A percentile compares a stretch with the other conserved stretches of the same genome.
Evolutionary conservation across 2,888 invertebrate species (phyloP).

Genomic region (Lacanobia oleracea): DNA sequence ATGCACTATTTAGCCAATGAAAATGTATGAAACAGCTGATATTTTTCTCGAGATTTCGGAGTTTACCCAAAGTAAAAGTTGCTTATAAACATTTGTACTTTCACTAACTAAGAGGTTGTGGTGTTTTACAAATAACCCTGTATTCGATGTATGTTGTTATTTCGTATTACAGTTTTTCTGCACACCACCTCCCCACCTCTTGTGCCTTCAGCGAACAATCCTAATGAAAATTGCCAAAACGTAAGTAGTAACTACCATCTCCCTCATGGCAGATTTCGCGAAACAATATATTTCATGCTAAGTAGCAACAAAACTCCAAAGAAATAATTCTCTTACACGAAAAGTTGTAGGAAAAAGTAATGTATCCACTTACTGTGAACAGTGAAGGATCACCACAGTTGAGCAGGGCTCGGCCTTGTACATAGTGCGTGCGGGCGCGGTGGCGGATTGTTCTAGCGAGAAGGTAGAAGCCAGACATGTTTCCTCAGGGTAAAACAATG

Average conservation of each 20-base stretch:
- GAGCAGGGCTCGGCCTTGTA: background rate
- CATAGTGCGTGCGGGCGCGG: background rate
- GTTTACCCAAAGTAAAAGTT: too few species aligned
- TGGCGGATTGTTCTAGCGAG: background rate
- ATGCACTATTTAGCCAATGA: too few species aligned
- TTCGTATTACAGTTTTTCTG: background rate
- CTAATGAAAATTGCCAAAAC: conserved; percentile 10
- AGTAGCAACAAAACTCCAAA: conserved; percentile 20
- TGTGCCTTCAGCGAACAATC: background rate
- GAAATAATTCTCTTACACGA: conserved; percentile 14
- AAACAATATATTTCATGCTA: background rate
- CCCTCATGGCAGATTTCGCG: conserved; percentile 14
- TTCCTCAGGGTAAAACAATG: background rate
- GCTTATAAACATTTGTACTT: too few species aligned
- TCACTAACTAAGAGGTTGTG: too few species aligned
- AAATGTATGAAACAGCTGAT: too few species aligned
- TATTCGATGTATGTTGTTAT: too few species aligned
- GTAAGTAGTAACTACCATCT: conserved; percentile 5
- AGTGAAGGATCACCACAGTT: conserved; percentile 45
- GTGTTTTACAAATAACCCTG: too few species aligned
- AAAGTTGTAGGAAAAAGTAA: conserved; percentile 33
- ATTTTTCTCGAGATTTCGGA: too few species aligned
- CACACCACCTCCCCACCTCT: background rate
- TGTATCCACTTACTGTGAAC: conserved; percentile 32
- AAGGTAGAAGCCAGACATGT: background rate